Evolutionary conservation across 2,888 invertebrate species (phyloP).

Genomic region (Chironomus tentans): DNA sequence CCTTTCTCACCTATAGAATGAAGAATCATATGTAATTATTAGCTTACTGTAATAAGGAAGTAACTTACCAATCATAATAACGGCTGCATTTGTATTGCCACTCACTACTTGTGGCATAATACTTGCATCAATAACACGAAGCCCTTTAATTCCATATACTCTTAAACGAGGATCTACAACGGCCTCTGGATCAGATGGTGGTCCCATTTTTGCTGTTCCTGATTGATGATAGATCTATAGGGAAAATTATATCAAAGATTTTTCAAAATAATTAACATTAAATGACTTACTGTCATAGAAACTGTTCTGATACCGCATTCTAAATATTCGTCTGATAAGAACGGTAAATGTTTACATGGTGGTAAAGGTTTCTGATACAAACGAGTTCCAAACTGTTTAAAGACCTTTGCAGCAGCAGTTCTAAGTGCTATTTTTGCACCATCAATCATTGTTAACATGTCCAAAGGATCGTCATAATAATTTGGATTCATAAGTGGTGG

Average conservation of each 20-base stretch:
- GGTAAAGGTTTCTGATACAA: slow-evolving; percentile 67
- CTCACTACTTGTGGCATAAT: slow-evolving; percentile 84
- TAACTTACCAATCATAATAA: slow-evolving; percentile 67
- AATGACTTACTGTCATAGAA: slow-evolving; percentile 86
- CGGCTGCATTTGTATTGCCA: slow-evolving; percentile 83
- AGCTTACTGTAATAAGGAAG: neutral
- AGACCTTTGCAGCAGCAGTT: slow-evolving; percentile 65
- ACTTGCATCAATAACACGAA: slow-evolving; percentile 75
- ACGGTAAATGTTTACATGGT: slow-evolving; percentile 62
- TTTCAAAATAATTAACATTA: too few relatives aligned
- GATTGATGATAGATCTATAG: slow-evolving; percentile 74
- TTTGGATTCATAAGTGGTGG: slow-evolving; percentile 86
- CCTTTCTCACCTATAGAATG: slow-evolving; percentile 58
- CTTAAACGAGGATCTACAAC: slow-evolving; percentile 70
- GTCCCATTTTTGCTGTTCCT: slow-evolving; percentile 83
- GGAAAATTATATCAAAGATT: too few relatives aligned
- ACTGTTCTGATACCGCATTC: slow-evolving; percentile 80
- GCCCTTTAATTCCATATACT: slow-evolving; percentile 67
- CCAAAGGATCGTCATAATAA: slow-evolving; percentile 74
- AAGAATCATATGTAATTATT: neutral
- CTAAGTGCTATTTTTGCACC: slow-evolving; percentile 66
- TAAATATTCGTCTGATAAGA: slow-evolving; percentile 72
- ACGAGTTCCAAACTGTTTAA: slow-evolving; percentile 70
- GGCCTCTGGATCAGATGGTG: slow-evolving; percentile 60
- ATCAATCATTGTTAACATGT: slow-evolving; percentile 72